A percentile compares a stretch with the other conserved stretches of the same genome.
These are phyloP conservation scores for Anniella stebbinsi DNA, from an alignment of 2,797 vertebrate species.

Conservation along the genomic window DNA sequence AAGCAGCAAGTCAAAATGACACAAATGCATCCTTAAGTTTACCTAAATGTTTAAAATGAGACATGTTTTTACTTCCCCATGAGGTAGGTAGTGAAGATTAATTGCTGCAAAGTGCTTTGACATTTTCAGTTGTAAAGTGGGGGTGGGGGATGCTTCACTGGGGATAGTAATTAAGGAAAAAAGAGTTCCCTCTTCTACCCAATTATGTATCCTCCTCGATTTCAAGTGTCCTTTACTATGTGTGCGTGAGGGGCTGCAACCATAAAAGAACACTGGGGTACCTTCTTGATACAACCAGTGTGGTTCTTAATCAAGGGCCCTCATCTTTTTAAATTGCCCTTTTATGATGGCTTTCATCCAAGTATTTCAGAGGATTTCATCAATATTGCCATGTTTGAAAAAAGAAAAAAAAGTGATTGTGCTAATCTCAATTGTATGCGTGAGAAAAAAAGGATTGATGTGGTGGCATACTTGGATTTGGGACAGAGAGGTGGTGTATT, in stretches of 20 bases:
- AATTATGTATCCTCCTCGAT: not conserved
- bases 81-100: not conserved
- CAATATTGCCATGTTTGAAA: not conserved
- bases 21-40: conserved; percentile 1
- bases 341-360: not conserved
- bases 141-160: not conserved
- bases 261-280: not conserved
- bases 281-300: not conserved
- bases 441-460: not conserved
- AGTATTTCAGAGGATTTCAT: not conserved
- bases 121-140: not conserved
- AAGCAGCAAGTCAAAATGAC: not conserved
- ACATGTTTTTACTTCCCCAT: conserved; percentile 2
- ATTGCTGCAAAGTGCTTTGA: not conserved
- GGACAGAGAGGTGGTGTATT: not conserved
- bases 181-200: not conserved
- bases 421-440: not conserved
- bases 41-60: conserved; percentile 18
- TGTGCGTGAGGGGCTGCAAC: not conserved
- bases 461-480: not conserved
- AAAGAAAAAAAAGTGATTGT: not conserved
- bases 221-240: not conserved
- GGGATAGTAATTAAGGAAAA: not conserved
- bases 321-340: not conserved
- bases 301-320: not conserved